Evolutionary conservation across 2,888 invertebrate genomes (phyloP), one percentile per base, ranked within the genome.

Genomic region (Coecobrya sp.): DNA sequence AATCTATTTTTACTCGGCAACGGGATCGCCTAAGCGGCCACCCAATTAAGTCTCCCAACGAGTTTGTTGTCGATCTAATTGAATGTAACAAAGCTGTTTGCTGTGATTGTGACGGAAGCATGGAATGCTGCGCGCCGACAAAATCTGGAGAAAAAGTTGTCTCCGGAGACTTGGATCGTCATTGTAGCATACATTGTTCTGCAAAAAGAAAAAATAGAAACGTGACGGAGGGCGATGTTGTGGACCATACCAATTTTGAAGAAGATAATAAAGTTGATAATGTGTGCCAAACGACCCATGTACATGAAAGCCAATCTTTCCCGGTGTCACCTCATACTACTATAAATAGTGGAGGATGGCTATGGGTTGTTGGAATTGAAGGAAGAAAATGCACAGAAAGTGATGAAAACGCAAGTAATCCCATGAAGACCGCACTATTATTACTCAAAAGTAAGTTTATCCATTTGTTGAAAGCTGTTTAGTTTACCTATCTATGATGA

Each of bases 291-390:
- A 92, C 92, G 7, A 79, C 89, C 27, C 92, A 91, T 86, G 96
- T 97, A 92, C 96, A 96, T 82, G 97, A 97, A 95, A 96, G 96
- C 95, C 96, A 96, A 94, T 96, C 97, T 25, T 96, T 97, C 82
- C 96, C 96, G 49, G 97, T 97, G 95, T 96, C 96, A 94, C 87
- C 88, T 42, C 96, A 96, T 95, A 97, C 97, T 93, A 97, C 97
- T 92, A 97, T 96, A 79, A 97, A 97, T 96, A 96, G 96, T 95
- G 97, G 97, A 93, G 98, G 98, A 70, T 98, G 98, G 98, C 97
- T 97, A 95, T 98, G 98, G 97, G 97, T 98, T 86, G 97, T 98
- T 25, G 98, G 98, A 55, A 97, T 98, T 90, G 97, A 97, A 93
- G 98, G 98, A 27, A 97, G 97, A 95, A 97, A 97, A 86, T 95